Percentiles rank a stretch among this genome's conserved stretches.
These are phyloP conservation scores for Andrena trimmerana DNA, from an alignment of 2,888 invertebrate genomes.

Conservation along the genomic window DNA sequence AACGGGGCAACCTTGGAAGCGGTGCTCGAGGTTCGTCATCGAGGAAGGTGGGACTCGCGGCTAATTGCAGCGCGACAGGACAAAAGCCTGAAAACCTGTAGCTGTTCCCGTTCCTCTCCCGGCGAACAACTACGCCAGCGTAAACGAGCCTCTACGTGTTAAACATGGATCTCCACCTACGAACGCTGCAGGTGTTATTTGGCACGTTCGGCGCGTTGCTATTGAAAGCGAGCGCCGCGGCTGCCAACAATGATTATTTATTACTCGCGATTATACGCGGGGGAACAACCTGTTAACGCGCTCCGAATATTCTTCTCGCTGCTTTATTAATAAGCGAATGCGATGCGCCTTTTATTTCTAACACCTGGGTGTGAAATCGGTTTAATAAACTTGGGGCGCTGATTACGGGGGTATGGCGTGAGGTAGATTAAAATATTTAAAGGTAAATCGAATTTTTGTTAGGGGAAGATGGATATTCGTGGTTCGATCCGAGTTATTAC, in stretches of 20 bases:
- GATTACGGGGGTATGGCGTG: not conserved
- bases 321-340: not conserved
- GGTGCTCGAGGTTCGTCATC: constrained; percentile 72
- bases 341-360: too few relatives aligned
- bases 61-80: constrained; percentile 76
- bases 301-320: not conserved
- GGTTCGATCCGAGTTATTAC: constrained; percentile 23
- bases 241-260: constrained; percentile 44
- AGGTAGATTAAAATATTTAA: not conserved
- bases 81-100: constrained; percentile 67
- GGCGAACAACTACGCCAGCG: constrained; percentile 3
- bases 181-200: constrained; percentile 56
- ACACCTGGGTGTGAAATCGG: too few relatives aligned
- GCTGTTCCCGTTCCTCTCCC: constrained; percentile 41
- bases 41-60: constrained; percentile 77
- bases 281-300: constrained; percentile 36
- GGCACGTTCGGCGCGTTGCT: constrained; percentile 36
- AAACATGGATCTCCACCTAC: constrained; percentile 50
- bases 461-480: constrained; percentile 3
- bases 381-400: too few relatives aligned
- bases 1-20: constrained; percentile 52
- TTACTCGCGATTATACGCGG: constrained; percentile 16
- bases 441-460: not conserved
- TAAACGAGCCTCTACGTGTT: constrained; percentile 14
- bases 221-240: constrained; percentile 28